Evolutionary conservation across 1,140 invertebrate genomes (phyloP).

Genomic region (Listronotus bonariensis): DNA sequence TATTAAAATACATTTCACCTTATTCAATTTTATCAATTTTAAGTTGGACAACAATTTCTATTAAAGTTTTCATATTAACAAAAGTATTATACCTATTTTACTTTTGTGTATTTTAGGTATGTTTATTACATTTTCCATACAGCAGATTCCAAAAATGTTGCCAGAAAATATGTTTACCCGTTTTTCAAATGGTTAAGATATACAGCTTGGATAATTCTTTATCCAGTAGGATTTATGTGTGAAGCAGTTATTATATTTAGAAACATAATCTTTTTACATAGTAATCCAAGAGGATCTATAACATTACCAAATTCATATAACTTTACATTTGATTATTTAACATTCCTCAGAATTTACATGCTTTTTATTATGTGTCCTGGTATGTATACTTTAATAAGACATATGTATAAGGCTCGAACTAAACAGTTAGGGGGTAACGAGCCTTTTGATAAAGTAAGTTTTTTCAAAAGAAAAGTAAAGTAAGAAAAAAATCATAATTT

Average conservation of each 20-base stretch:
- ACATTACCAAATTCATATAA: slow-evolving; percentile 84
- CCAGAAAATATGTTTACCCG: slow-evolving; percentile 54
- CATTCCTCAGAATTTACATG: slow-evolving; percentile 78
- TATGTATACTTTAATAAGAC: slow-evolving; percentile 75
- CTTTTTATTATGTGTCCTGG: slow-evolving; percentile 75
- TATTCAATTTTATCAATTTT: too few relatives aligned
- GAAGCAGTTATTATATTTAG: slow-evolving; percentile 82
- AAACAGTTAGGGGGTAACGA: slow-evolving; percentile 61
- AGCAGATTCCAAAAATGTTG: slow-evolving; percentile 69
- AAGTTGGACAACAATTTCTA: too few relatives aligned
- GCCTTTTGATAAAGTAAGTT: slow-evolving; percentile 23
- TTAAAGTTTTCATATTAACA: too few relatives aligned
- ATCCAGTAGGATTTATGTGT: slow-evolving; percentile 85
- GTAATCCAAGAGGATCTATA: slow-evolving; percentile 77
- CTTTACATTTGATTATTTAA: slow-evolving; percentile 84
- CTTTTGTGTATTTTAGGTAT: slow-evolving; percentile 66
- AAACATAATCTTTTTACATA: slow-evolving; percentile 88
- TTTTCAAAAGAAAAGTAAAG: slow-evolving; percentile 8
- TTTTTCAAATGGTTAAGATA: slow-evolving; percentile 92
- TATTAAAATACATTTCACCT: too few relatives aligned
- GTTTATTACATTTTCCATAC: slow-evolving; percentile 84
- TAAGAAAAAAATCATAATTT: too few relatives aligned
- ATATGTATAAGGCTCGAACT: slow-evolving; percentile 74
- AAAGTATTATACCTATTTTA: too few relatives aligned
- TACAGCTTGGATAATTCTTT: slow-evolving; percentile 90